Percentiles rank a stretch among this genome's conserved stretches.
Conservation (phyloP, 2,888 invertebrate species). For the Thera obeliscata region DNA sequence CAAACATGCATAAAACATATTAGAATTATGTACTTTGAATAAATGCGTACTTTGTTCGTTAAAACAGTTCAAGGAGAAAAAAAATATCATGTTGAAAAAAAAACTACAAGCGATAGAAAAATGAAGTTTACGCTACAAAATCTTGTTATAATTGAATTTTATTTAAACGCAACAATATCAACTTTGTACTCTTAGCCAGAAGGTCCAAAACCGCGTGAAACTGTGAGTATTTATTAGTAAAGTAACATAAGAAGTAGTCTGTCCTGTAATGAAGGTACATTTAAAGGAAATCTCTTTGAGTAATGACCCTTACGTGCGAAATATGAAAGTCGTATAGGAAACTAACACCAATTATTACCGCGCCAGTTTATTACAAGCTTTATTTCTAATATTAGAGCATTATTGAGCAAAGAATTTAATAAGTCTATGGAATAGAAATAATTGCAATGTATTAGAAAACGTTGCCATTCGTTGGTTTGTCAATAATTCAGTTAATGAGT, state of each 20-base stretch:
- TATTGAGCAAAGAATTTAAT: not conserved
- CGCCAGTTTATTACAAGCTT: constrained; percentile 11
- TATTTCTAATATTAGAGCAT: not conserved
- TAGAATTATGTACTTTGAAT: not conserved
- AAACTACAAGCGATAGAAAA: constrained; percentile 1
- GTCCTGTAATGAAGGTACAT: constrained; percentile 11
- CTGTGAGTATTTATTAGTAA: constrained; percentile 7
- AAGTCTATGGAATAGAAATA: too few relatives aligned
- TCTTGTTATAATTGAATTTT: not conserved
- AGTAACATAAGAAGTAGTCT: not conserved
- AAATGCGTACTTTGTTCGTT: not conserved
- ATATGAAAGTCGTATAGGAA: constrained; percentile 17
- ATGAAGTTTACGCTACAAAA: constrained; percentile 2
- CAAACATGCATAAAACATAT: not conserved
- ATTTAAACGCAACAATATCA: not conserved
- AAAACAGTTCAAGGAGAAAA: not conserved
- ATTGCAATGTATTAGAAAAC: too few relatives aligned
- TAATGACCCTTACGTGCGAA: constrained; percentile 21
- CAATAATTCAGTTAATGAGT: too few relatives aligned
- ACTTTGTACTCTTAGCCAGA: not conserved
- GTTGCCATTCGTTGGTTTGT: too few relatives aligned
- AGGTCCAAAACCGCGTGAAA: constrained; percentile 6
- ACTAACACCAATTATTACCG: constrained; percentile 12
- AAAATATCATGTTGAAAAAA: not conserved
- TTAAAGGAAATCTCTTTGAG: constrained; percentile 16